phyloP scores from a whole-genome alignment of 2,888 invertebrate genomes.

The Xylophagus ater region DNA sequence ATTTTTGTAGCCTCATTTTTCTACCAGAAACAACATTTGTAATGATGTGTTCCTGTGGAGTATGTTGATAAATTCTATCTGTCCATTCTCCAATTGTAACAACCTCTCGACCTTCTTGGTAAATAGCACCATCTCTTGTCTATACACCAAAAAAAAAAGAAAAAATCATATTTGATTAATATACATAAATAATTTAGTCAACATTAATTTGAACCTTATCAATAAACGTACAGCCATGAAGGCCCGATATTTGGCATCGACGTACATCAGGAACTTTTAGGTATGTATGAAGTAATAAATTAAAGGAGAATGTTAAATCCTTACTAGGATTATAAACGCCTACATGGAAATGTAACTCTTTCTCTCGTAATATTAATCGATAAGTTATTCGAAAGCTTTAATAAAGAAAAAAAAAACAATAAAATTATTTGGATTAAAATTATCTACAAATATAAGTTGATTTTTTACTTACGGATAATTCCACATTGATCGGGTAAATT shows the following conservation, averaged over 20 bases:
- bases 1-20: slow-evolving; percentile 86
- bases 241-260: slow-evolving; percentile 81
- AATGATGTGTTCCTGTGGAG: slow-evolving; percentile 84
- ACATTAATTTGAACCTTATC: slow-evolving; percentile 75
- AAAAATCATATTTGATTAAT: background rate
- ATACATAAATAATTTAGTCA: slow-evolving; percentile 1
- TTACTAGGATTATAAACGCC: slow-evolving; percentile 90
- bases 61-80: slow-evolving; percentile 87
- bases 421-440: too few relatives aligned
- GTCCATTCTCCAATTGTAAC: slow-evolving; percentile 88
- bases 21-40: slow-evolving; percentile 85
- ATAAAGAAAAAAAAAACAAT: slow-evolving; percentile 8
- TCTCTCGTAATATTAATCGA: slow-evolving; percentile 79
- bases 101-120: slow-evolving; percentile 82
- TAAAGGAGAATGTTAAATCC: slow-evolving; percentile 82
- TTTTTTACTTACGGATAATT: slow-evolving; percentile 63
- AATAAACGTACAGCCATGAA: slow-evolving; percentile 81
- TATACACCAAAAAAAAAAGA: slow-evolving; percentile 29
- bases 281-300: slow-evolving; percentile 87
- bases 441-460: too few relatives aligned
- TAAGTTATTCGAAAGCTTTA: slow-evolving; percentile 82
- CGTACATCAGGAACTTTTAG: slow-evolving; percentile 91
- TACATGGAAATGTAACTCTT: slow-evolving; percentile 85
- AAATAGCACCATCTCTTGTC: slow-evolving; percentile 75
- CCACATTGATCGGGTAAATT: slow-evolving; percentile 89